Conservation (phyloP, 2,888 invertebrate genomes). For the Heliconius hortense region DNA sequence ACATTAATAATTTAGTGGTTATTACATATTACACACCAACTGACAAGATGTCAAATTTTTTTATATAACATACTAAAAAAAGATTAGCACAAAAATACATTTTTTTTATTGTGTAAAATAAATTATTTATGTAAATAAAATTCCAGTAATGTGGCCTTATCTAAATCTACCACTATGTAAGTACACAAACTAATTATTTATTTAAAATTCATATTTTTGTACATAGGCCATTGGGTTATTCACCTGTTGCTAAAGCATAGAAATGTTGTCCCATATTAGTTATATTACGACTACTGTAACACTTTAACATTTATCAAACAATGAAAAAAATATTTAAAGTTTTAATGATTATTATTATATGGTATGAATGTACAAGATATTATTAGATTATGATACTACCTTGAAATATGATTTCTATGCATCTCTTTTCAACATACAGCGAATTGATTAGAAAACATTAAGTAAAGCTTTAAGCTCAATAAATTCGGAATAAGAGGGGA, state of each 20-base stretch:
- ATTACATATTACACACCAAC: constrained; percentile 34
- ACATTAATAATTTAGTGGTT: constrained; percentile 45
- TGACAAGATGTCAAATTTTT: constrained; percentile 33
- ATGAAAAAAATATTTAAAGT: not conserved
- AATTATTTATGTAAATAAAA: constrained; percentile 32
- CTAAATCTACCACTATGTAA: constrained; percentile 23
- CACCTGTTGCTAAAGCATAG: not conserved
- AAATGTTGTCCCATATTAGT: not conserved
- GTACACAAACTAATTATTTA: constrained; percentile 20
- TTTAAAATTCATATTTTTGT: constrained; percentile 15
- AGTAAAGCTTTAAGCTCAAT: constrained; percentile 11
- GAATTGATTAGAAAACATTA: constrained; percentile 2
- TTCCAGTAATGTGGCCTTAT: constrained; percentile 7
- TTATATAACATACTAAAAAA: constrained; percentile 38
- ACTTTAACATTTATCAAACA: constrained; percentile 8
- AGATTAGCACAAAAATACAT: constrained; percentile 33
- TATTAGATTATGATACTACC: not conserved
- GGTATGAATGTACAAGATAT: constrained; percentile 5
- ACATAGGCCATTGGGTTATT: constrained; percentile 54
- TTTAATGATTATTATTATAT: constrained; percentile 6
- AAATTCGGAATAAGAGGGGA: constrained; percentile 10
- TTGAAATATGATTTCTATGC: constrained; percentile 16
- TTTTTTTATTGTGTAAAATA: constrained; percentile 29
- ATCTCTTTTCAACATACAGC: constrained; percentile 4
- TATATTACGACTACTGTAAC: constrained; percentile 12